Evolutionary conservation across 1,140 invertebrate genomes (phyloP), one percentile per base, ranked within the genome.

Genomic region (Microvelia longipes): DNA sequence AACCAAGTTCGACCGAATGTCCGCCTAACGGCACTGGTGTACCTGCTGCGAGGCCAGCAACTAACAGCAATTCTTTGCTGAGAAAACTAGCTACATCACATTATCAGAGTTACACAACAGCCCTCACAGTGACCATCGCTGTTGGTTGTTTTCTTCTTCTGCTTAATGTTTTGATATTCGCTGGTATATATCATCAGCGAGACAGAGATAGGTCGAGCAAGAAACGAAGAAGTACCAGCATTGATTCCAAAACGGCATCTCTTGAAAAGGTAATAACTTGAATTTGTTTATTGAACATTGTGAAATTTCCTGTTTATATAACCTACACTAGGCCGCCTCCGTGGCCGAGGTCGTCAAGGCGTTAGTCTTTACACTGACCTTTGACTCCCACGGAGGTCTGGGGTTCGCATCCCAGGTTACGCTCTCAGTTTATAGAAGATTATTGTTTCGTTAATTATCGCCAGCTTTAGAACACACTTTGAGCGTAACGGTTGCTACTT

Each of bases 121-220:
- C 92, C 0, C 81, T 96, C 0, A 91, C 90, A n/a, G 89, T 96
- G 1, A 96, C 93, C 0, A 92, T 97, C 68, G 92, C 92, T 0
- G 90, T 97, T 1, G 95, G 95, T 0, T 94, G 90, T 71, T 91
- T 91, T 70, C 81, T 92, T 5, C 82, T 98, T 1, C 83, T 97
- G 11, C 83, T 98, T 1, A 98, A 98, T 78, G 87, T 96, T 5
- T 83, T 97, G 0, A 94, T 98, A 67, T 96, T 97, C 76, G 93
- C 92, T 35, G 93, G 92, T 29, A 93, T 97, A 61, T 96, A 95
- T 77, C 93, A 95, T 76, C 92, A 96, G 77, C 84, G 92, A 11
- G 90, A 92, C 74, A 84, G 89, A 29, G 35, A 50, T 19, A 50
- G 77, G 77, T 66, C 79, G 84, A 68, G 81, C 81, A 14, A 85